These are phyloP conservation scores for Thalassoma bifasciatum DNA, from an alignment of 2,113 vertebrate genomes.

Conservation along the genomic window DNA sequence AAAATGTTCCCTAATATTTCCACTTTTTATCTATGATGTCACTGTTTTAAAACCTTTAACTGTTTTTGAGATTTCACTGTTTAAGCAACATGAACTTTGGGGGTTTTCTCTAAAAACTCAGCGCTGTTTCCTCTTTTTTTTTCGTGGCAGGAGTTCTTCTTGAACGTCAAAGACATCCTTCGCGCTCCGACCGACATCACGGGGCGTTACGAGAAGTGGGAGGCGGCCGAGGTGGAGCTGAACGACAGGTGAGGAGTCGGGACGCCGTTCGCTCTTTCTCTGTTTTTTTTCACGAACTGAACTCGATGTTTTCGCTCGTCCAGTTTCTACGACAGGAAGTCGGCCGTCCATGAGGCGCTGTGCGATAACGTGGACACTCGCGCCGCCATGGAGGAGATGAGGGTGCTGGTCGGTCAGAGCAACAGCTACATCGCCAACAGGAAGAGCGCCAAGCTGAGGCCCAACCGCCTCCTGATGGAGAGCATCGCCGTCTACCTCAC, in stretches of 20 bases:
- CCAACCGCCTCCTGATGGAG: conserved; percentile 89
- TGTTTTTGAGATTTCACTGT: too few species aligned
- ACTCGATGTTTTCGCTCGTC: not conserved
- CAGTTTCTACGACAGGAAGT: conserved; percentile 91
- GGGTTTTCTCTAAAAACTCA: too few species aligned
- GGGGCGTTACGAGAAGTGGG: conserved; percentile 94
- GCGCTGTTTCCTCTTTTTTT: not conserved
- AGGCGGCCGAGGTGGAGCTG: conserved; percentile 86
- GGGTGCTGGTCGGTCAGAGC: conserved; percentile 88
- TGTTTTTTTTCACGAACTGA: not conserved
- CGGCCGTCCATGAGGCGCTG: conserved; percentile 87
- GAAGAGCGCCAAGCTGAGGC: conserved; percentile 85
- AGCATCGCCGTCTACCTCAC: conserved; percentile 89
- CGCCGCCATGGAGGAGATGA: conserved; percentile 91
- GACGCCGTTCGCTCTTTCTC: too few species aligned
- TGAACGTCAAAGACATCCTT: conserved; percentile 95
- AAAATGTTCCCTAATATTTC: too few species aligned
- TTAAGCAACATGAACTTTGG: too few species aligned
- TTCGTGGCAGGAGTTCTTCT: conserved; percentile 91
- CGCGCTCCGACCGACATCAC: conserved; percentile 86
- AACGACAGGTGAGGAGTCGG: conserved; percentile 82
- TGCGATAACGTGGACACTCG: conserved; percentile 97
- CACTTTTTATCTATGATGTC: too few species aligned
- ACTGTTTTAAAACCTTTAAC: too few species aligned
- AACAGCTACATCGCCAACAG: conserved; percentile 92